These are phyloP conservation scores for Athetis lepigone DNA, from an alignment of 2,888 invertebrate species.

Conservation along the genomic window DNA sequence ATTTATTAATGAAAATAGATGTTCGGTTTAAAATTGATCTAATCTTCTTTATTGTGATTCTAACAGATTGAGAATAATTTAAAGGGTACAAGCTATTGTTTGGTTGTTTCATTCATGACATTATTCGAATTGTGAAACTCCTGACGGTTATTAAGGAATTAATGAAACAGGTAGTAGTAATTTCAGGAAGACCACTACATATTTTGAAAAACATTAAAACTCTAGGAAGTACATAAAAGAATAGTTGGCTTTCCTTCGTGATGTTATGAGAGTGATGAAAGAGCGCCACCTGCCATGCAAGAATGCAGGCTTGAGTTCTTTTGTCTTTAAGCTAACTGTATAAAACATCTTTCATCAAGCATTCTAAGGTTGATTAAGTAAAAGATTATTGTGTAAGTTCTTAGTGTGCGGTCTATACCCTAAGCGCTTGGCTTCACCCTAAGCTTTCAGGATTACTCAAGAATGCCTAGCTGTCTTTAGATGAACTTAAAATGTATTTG, in stretches of 20 bases:
- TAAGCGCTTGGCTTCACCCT: conserved; percentile 31
- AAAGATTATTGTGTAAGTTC: conserved; percentile 31
- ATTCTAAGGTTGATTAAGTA: conserved; percentile 32
- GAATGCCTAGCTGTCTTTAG: conserved; percentile 36
- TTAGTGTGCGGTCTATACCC: conserved; percentile 43
- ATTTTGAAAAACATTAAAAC: background rate
- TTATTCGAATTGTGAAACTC: background rate
- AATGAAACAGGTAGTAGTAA: background rate
- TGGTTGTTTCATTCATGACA: conserved; percentile 1
- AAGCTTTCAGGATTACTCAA: conserved; percentile 42
- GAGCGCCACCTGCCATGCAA: background rate
- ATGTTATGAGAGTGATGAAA: conserved; percentile 8
- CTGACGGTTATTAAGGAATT: background rate
- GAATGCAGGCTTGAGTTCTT: conserved; percentile 23
- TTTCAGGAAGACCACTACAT: conserved; percentile 1
- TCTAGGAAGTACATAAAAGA: no score
- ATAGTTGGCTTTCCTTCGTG: no score
- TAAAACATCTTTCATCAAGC: conserved; percentile 3
- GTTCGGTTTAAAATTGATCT: conserved; percentile 16
- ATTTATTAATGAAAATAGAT: conserved; percentile 43
- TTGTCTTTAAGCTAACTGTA: conserved; percentile 26
- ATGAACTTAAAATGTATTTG: conserved; percentile 39
- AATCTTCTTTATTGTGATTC: conserved; percentile 16
- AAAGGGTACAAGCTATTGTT: conserved; percentile 5
- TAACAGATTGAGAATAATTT: conserved; percentile 10